A percentile compares a stretch with the other conserved stretches of the same genome.
Conservation (phyloP, 2,797 vertebrate genomes). For the Xiphorhynchus erythropygius region DNA sequence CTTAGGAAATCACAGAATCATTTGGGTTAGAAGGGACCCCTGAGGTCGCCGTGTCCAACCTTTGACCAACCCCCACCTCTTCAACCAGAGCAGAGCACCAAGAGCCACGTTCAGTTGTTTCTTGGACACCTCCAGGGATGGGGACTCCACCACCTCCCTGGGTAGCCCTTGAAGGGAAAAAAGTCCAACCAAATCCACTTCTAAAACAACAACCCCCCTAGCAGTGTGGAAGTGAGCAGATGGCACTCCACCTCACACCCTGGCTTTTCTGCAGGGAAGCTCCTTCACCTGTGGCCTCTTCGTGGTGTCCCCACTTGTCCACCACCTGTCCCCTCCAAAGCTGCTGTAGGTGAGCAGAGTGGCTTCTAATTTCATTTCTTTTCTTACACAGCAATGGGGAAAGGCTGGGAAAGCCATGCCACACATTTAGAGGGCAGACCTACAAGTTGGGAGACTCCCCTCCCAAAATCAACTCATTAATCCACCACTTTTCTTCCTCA, state of each 20-base stretch:
- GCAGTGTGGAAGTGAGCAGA: not conserved
- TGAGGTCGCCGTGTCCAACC: too few relatives aligned
- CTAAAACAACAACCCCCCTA: rapidly evolving
- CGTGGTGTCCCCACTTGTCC: rapidly evolving
- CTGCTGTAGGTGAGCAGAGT: not conserved
- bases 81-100: not conserved
- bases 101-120: not conserved
- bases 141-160: not conserved
- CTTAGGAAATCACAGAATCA: not conserved
- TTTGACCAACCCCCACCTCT: not conserved
- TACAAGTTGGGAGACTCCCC: too few relatives aligned
- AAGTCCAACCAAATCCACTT: not conserved
- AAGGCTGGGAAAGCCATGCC: not conserved
- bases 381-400: rapidly evolving
- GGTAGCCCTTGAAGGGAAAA: not conserved
- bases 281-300: not conserved
- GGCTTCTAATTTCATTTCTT: not conserved
- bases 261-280: not conserved
- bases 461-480: not conserved
- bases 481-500: not conserved
- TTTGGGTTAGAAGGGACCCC: not conserved
- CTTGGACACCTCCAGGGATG: not conserved
- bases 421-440: too few relatives aligned
- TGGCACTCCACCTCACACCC: not conserved
- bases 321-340: not conserved